Conservation (phyloP, 2,888 invertebrate genomes). For the Scrobipalpa atriplicella region DNA sequence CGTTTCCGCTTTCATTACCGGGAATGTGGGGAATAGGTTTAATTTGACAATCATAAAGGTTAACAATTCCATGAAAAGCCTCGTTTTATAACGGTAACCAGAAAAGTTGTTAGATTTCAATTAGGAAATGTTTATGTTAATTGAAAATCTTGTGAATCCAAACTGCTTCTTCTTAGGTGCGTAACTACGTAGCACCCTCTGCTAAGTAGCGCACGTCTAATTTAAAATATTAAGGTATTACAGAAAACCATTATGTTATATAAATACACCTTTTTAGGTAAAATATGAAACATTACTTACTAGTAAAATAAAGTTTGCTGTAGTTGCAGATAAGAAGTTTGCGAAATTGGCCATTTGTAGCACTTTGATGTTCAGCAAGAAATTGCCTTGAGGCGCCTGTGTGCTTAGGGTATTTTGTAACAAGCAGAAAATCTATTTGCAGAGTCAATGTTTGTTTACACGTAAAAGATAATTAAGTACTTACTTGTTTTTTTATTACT, state of each 20-base stretch:
- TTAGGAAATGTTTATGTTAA: background rate
- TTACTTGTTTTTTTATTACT: constrained; percentile 2
- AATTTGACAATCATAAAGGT: background rate
- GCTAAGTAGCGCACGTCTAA: background rate
- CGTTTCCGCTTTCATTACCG: background rate
- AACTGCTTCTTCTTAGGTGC: background rate
- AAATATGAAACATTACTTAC: no score
- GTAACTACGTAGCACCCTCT: background rate
- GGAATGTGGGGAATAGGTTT: background rate
- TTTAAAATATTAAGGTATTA: background rate
- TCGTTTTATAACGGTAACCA: background rate
- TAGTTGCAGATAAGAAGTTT: no score
- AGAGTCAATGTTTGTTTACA: background rate
- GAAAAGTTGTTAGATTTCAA: constrained; percentile 12
- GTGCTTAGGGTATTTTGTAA: background rate
- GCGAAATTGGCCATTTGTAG: no score
- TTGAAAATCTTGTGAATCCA: background rate
- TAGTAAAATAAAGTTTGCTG: no score
- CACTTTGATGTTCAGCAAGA: no score
- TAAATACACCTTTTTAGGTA: no score
- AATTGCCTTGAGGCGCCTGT: background rate
- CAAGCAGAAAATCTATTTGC: background rate
- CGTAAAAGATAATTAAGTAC: constrained; percentile 2
- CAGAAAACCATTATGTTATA: no score
- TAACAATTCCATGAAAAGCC: background rate